Evolutionary conservation across 2,797 vertebrate genomes (phyloP), one percentile per base, ranked within the genome.

Genomic region (Odontamblyopus rebecca): DNA sequence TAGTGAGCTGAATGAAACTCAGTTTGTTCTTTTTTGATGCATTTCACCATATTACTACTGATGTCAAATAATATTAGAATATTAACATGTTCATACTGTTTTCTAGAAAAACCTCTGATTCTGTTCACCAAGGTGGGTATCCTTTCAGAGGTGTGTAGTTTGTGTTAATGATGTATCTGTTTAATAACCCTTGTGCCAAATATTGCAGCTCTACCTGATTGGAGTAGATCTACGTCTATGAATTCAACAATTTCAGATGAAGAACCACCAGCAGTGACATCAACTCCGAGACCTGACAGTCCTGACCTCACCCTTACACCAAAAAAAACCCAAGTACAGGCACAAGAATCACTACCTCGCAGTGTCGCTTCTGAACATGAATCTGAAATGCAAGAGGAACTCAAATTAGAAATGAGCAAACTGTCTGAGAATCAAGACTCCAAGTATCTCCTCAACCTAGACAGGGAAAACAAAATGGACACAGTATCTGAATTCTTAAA

Each of bases 321-420:
- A 67, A 74, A 79, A 3, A 6, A 82, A 61, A 76, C 23, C 53
- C 83, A 53, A 57, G 23, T 79, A 69, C 82, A 72, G 7, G 76
- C 70, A 3, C 83, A 79, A 60, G 74, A 83, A 68, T 78, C 86
- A n/a, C 84, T 0, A 63, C 81, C 87, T 72, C 83, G 85, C 66
- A 88, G 78, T 11, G 9, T 73, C 67, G 72, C 82, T 26, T 87
- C 89, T 68, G 91, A 80, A 83, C 84, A 82, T 35, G 93, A 87
- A 70, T 95, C 94, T 64, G 93, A 95, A 73, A 84, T 95, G 79
- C 77, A 89, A 65, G 94, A 96, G 82, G 93, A 94, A 6, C 69
- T 93, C 71, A 93, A 93, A 26, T 89, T 89, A 66, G 86, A 95
- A 54, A 78, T 71, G 76, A 90, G 76, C 82, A 85, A 86, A 57